These are phyloP conservation scores for Trichopoda pennipes DNA, from an alignment of 2,888 invertebrate species.

Conservation along the genomic window DNA sequence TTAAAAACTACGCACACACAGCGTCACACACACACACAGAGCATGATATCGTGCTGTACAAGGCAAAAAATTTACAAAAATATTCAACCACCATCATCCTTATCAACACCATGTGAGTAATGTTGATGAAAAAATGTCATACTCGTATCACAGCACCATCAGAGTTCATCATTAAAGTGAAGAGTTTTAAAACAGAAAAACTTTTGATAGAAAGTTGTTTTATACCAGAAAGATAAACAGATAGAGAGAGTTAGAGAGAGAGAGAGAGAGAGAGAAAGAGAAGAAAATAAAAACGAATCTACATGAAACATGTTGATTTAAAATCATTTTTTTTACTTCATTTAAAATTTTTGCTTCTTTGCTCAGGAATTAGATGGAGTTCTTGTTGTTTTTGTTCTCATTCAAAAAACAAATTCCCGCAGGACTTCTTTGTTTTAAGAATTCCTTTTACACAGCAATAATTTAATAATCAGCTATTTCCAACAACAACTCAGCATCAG, in stretches of 20 bases:
- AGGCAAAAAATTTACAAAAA: slow-evolving; percentile 59
- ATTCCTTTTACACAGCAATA: slow-evolving; percentile 57
- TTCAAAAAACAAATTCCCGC: slow-evolving; percentile 70
- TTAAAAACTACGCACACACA: slow-evolving; percentile 48
- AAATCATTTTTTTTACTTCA: slow-evolving; percentile 61
- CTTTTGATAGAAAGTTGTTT: slow-evolving; percentile 56
- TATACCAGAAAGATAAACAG: neutral
- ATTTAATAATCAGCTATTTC: slow-evolving; percentile 60
- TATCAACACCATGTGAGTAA: slow-evolving; percentile 44
- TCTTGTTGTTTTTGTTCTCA: slow-evolving; percentile 20
- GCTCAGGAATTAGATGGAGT: slow-evolving; percentile 43
- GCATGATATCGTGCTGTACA: slow-evolving; percentile 6
- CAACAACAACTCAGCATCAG: slow-evolving; percentile 11
- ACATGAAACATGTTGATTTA: slow-evolving; percentile 62
- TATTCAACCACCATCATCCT: slow-evolving; percentile 53
- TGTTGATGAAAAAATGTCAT: slow-evolving; percentile 42
- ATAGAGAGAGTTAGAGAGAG: slow-evolving; percentile 11
- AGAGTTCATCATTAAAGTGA: slow-evolving; percentile 36
- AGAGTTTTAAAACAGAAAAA: slow-evolving; percentile 41
- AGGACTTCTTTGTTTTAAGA: slow-evolving; percentile 74
- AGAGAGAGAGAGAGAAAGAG: slow-evolving; percentile 14
- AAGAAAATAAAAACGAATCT: neutral
- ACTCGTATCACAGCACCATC: slow-evolving; percentile 43
- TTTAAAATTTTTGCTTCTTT: slow-evolving; percentile 20
- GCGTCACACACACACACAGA: slow-evolving; percentile 4